These are phyloP conservation scores for Penelope pileata DNA, from an alignment of 2,113 vertebrate genomes.

Conservation along the genomic window DNA sequence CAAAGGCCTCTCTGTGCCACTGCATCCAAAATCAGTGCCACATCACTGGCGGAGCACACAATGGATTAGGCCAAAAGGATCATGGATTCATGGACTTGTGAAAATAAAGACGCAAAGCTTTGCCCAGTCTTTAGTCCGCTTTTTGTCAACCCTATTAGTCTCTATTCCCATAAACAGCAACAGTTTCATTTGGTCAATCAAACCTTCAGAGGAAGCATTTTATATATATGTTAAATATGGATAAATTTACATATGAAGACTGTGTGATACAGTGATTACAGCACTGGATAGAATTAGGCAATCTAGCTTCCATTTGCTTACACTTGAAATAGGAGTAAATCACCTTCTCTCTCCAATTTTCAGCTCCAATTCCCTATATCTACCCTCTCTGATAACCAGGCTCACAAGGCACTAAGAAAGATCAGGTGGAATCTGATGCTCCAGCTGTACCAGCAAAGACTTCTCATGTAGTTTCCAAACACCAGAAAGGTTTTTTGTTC, in stretches of 20 bases:
- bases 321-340: neutral
- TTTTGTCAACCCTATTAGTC: neutral
- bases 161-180: neutral
- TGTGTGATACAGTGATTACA: neutral
- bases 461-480: neutral
- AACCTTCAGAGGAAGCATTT: neutral
- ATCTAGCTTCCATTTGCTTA: neutral
- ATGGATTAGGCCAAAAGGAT: neutral
- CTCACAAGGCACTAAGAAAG: neutral
- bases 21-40: neutral
- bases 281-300: neutral
- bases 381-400: neutral
- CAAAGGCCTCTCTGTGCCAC: neutral
- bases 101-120: neutral
- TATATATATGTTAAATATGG: neutral
- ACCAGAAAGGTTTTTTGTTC: neutral
- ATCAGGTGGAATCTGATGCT: neutral
- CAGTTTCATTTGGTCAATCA: neutral
- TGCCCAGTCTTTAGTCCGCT: neutral
- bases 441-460: neutral
- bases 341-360: neutral
- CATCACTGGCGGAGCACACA: neutral
- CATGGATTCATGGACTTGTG: neutral
- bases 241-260: neutral
- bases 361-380: neutral